Conservation (phyloP, 2,113 vertebrate species). For the Salvelinus namaycush region DNA sequence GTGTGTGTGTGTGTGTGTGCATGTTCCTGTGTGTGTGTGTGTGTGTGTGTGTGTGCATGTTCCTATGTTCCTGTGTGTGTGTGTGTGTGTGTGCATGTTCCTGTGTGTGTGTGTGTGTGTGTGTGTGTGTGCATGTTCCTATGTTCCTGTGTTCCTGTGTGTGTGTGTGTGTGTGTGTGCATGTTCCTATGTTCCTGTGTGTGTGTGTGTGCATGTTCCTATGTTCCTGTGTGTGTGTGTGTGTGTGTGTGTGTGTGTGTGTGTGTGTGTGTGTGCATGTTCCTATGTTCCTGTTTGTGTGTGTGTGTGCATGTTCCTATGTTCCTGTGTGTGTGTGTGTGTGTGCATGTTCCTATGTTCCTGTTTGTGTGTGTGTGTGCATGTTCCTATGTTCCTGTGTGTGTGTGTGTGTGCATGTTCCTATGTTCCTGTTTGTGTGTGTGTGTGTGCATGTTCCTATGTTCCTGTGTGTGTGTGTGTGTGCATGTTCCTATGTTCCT, state of each 20-base stretch:
- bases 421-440: no score
- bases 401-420: neutral
- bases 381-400: no score
- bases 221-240: neutral
- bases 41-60: neutral
- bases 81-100: neutral
- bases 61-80: no score
- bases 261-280: neutral
- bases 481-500: no score
- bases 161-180: neutral
- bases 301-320: no score
- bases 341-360: no score
- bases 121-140: neutral
- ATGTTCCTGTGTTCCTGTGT: no score
- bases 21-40: neutral
- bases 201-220: neutral
- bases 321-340: neutral
- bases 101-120: neutral
- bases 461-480: neutral
- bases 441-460: no score
- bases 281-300: no score
- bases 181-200: no score
- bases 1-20: neutral
- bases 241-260: neutral
- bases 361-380: neutral